These are phyloP conservation scores for Acestrorhynchus altus DNA, from an alignment of 2,797 vertebrate species.

Conservation along the genomic window DNA sequence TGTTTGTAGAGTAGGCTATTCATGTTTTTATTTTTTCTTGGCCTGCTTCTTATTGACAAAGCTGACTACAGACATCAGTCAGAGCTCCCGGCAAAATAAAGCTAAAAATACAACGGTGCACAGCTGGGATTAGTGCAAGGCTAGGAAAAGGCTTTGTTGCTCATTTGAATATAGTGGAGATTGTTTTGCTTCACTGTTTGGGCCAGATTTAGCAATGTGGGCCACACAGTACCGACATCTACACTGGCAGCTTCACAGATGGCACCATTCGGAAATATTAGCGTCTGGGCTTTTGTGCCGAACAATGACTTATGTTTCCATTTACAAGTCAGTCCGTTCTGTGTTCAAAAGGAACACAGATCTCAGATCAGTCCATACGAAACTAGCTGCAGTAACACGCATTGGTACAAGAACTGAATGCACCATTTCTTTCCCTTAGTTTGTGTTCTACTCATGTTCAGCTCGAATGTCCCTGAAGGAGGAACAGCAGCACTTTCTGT, in stretches of 20 bases:
- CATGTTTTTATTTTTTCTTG: background rate
- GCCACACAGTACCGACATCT: conserved; percentile 2
- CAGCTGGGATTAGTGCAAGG: background rate
- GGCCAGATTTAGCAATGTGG: background rate
- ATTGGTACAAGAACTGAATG: background rate
- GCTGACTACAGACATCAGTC: conserved; percentile 8
- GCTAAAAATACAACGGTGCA: conserved; percentile 19
- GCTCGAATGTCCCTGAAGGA: background rate
- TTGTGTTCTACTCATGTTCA: background rate
- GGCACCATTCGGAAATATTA: conserved; percentile 1
- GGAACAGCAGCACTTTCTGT: background rate
- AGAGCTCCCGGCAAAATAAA: background rate
- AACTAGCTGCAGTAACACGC: background rate
- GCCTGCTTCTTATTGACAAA: background rate
- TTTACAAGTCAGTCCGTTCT: too few relatives aligned
- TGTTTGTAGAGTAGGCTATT: background rate
- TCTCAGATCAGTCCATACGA: background rate
- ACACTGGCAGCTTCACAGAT: conserved; percentile 15
- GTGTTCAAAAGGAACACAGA: too few relatives aligned
- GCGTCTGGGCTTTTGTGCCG: conserved; percentile 28
- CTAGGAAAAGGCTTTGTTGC: background rate
- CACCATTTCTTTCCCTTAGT: background rate
- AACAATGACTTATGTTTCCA: conserved; percentile 10
- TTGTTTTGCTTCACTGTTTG: conserved; percentile 14
- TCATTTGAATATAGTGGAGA: conserved; percentile 10